Evolutionary conservation across 2,888 invertebrate species (phyloP), one percentile per base, ranked within the genome.

Genomic region (Iphiclides podalirius): DNA sequence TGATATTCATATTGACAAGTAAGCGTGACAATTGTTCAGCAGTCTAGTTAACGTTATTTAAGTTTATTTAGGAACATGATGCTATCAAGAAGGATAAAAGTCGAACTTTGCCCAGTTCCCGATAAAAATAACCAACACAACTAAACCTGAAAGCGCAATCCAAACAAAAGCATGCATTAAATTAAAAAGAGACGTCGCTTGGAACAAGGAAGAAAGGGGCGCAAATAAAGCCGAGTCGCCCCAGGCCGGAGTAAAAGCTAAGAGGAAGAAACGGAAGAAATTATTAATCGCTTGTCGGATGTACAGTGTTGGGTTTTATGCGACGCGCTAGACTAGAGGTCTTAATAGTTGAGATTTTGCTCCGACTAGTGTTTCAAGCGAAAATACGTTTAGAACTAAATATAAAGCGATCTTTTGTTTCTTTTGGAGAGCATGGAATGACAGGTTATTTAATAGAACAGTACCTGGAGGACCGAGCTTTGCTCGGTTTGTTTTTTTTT

Each of bases 211-310:
- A 43, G 31, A 48, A 48, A 42, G 16, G 41, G 33, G 33, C 33
- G 35, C 49, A 38, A 43, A 43, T 49, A 49, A 34, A 44, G 37
- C 14, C 38, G 16, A 15, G 31, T 1, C 14, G 43, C 49, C 43
- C 38, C 12, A 14, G 34, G 43, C 43, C n/a, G 17, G 35, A 13
- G 49, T 42, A 9, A 8, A 33, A 39, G 12, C 43, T 16, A 43
- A 28, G 26, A 44, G 34, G 26, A 44, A 35, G 26, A 26, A 26
- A 14, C 31, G 34, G 34, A 44, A 49, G 43, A 43, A 49, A 49
- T 49, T 49, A 44, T 49, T 49, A 44, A 49, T 44, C 38, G 49
- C 39, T 39, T 44, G 43, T 49, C 38, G 44, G 43, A 44, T 39
- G 44, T 28, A 34, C 16, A 16, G 26, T 23, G 17, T 20, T 9